A percentile compares a stretch with the other conserved stretches of the same genome.
Conservation (phyloP, 2,888 invertebrate genomes). For the Siphonodentalium dalli region DNA sequence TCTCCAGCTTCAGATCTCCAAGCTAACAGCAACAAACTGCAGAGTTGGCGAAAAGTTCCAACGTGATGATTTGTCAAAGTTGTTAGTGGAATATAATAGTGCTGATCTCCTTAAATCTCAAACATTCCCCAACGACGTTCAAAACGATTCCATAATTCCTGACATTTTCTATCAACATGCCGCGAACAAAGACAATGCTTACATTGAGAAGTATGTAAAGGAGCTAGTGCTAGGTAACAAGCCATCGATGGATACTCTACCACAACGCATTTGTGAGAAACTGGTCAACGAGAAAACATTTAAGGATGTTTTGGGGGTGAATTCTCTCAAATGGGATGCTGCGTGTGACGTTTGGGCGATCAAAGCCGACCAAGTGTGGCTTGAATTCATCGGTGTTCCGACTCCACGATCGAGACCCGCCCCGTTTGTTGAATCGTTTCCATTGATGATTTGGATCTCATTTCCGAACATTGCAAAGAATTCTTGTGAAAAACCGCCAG, state of each 20-base stretch:
- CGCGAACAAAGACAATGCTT: conserved; percentile 42
- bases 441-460: conserved; percentile 84
- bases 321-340: conserved; percentile 53
- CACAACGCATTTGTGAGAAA: conserved; percentile 3
- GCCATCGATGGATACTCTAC: conserved; percentile 26
- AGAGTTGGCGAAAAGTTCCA: conserved; percentile 69
- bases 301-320: conserved; percentile 35
- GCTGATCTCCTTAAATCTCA: conserved; percentile 73
- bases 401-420: conserved; percentile 68
- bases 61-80: conserved; percentile 80
- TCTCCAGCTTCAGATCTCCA: conserved; percentile 83
- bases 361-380: conserved; percentile 88
- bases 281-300: conserved; percentile 1
- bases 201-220: conserved; percentile 43
- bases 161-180: conserved; percentile 43
- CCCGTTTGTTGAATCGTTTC: conserved; percentile 73
- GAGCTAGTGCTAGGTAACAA: conserved; percentile 26
- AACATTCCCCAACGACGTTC: conserved; percentile 45
- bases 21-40: conserved; percentile 77
- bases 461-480: not conserved
- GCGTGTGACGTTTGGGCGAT: conserved; percentile 88
- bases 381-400: conserved; percentile 86
- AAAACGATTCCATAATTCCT: conserved; percentile 36
- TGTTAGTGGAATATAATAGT: conserved; percentile 79
- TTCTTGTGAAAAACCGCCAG: not conserved